These are phyloP conservation scores for Enteromius viviparus DNA, from an alignment of 2,797 vertebrate genomes.

Conservation along the genomic window DNA sequence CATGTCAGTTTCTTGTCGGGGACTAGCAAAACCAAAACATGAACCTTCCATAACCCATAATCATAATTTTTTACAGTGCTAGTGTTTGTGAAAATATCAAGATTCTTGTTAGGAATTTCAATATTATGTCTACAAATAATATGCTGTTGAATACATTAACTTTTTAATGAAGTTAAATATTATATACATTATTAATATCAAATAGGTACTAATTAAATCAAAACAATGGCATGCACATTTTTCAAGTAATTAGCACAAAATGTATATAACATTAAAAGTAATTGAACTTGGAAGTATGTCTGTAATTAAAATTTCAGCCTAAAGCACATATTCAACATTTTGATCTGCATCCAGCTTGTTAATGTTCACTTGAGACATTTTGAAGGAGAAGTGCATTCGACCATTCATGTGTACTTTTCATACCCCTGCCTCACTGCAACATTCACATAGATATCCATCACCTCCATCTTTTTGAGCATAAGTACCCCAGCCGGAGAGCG, in stretches of 20 bases:
- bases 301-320: neutral
- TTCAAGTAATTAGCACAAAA: neutral
- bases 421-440: neutral
- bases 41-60: no score
- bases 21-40: no score
- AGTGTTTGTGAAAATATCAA: neutral
- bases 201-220: neutral
- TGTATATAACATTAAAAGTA: neutral
- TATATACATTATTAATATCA: slow-evolving; percentile 1
- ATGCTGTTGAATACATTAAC: neutral
- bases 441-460: neutral
- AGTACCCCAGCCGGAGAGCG: slow-evolving; percentile 3
- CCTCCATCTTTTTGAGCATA: slow-evolving; percentile 1
- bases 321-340: neutral
- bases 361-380: neutral
- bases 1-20: no score
- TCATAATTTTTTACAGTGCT: neutral
- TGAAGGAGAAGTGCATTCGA: neutral
- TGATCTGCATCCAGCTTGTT: neutral
- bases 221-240: neutral
- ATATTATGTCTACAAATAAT: neutral
- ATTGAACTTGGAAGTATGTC: neutral
- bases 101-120: neutral
- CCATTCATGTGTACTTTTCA: neutral
- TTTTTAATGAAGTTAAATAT: neutral